Evolutionary conservation across 2,888 invertebrate genomes (phyloP), one percentile per base, ranked within the genome.

Genomic region (Sabellastarte sp.): DNA sequence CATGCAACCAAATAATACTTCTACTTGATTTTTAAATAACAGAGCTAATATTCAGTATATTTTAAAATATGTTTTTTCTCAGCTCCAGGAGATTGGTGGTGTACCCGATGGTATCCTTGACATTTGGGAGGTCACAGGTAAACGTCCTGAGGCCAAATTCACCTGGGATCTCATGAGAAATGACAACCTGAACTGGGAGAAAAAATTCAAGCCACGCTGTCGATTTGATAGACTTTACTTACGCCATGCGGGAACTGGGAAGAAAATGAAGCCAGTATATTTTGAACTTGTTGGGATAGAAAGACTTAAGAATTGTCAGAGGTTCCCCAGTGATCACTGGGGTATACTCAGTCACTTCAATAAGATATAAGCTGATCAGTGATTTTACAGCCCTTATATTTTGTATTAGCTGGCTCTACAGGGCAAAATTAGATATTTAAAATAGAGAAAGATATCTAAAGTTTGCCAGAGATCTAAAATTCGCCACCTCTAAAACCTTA

Each of bases 91-190:
- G 41, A n/a, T 65, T 31, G 66, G 66, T 5, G 68, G 66, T 15
- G 26, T 64, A 4, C 65, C 71, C 10, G 63, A 61, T 1, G 59
- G 57, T 29, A 72, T 87, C 50, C 73, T 74, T 55, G 88, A 88
- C 73, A 57, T 88, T 1, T 89, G 88, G 88, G 81, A 85, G 56
- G 75, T 80, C 3, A 87, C 86, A 58, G 89, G 88, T 0, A 77
- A 82, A n/a, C 80, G 87, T 4, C 78, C 78, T 57, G 86, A 86
- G 66, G 85, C 84, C 28, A 78, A 84, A 61, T 88, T 82, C 76
- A 89, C 88, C 0, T 89, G 88, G 88, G 88, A 89, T 76, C 82
- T 83, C 63, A 76, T 72, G n/a, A 76, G 86, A 50, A 89, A 89
- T 76, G 86, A 87, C 68, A 89, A 88, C 75, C 79, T 85, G 10